Base-by-base conservation (phyloP, 2,888 invertebrate genomes). In the Sminthurinus aureus region DNA sequence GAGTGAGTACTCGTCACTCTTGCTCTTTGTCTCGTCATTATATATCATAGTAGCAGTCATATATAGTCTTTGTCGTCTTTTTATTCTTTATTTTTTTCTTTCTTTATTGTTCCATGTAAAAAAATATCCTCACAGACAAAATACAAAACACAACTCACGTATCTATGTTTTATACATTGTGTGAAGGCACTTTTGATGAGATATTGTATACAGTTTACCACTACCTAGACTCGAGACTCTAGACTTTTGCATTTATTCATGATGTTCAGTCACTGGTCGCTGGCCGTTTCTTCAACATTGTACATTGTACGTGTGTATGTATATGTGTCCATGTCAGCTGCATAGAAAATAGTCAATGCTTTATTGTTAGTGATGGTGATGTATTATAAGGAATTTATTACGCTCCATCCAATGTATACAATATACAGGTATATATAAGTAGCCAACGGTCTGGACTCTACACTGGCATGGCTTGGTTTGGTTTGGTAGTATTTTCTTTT, bases 221-320 rank as follows among this genome's bases (percentile, higher is more conserved):
- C 3, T 38, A 38, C 6, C 1, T 38, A 38, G 38, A 38, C 38
- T 38, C 38, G 1, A 6, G 38, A 38, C 38, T 3, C 11, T 24
- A 71, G 20, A 24, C 71, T 71, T 20, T 24, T 71, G 71, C 71
- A 71, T 71, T 71, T 71, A 71, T 71, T 71, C 71, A 71, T 71
- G 24, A 71, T 20, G 38, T 38, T 38, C 38, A 38, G 38, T 38
- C 38, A 38, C 38, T 38, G 38, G 38, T 38, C 38, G 38, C 38
- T 38, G 38, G 38, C 38, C 38, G 38, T 38, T 38, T 38, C 38
- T 38, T 38, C 3, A 6, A 38, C 58, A 9, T 58, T 13, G 58
- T 58, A 18, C 58, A 58, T 0, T 58, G 58, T 58, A 58, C 58
- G 9, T 58, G 0, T 15, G 18, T 58, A 58, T 58, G 58, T 58